Evolutionary conservation across 2,113 vertebrate genomes (phyloP).

Genomic region (Corynorhinus townsendii): DNA sequence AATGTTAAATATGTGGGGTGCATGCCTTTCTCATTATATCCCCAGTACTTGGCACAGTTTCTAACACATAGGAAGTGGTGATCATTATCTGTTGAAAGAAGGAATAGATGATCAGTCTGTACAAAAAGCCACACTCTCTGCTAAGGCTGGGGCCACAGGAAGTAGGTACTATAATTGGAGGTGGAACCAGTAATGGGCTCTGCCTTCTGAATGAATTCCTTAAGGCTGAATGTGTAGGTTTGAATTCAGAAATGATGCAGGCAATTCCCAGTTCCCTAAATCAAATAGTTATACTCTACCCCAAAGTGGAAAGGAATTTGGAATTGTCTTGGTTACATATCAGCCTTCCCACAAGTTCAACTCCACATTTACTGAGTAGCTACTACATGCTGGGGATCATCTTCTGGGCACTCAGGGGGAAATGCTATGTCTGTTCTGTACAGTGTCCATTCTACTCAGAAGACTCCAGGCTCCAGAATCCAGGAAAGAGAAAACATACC

Average conservation of each 20-base stretch:
- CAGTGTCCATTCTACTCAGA: background rate
- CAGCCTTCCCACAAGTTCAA: background rate
- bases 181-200: background rate
- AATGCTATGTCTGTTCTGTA: background rate
- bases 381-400: background rate
- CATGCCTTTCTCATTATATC: background rate
- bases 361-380: background rate
- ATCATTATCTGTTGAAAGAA: background rate
- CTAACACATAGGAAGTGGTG: background rate
- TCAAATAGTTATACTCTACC: background rate
- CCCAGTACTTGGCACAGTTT: background rate
- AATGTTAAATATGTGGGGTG: background rate
- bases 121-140: background rate
- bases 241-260: slow-evolving; percentile 22
- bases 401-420: background rate
- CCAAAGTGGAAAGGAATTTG: background rate
- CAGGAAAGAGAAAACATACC: background rate
- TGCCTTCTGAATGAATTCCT: background rate
- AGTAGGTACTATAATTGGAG: background rate
- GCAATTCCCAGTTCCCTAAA: background rate
- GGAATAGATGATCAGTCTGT: background rate
- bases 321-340: background rate
- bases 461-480: background rate
- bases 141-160: background rate
- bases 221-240: background rate